Evolutionary conservation across 2,797 vertebrate genomes (phyloP).

Genomic region (Hipposideros larvatus): DNA sequence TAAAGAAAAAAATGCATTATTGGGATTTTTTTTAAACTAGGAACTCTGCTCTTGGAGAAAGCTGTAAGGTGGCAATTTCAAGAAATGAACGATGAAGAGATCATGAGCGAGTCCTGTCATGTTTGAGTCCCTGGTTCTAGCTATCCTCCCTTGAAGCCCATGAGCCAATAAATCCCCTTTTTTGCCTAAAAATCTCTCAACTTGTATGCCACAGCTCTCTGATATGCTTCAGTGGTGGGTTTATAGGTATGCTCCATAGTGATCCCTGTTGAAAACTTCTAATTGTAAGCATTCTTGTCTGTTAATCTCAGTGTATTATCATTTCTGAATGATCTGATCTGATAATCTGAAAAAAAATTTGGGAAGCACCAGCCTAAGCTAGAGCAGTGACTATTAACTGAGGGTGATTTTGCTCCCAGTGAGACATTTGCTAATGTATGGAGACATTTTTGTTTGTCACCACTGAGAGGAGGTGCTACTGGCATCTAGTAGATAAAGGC

Average conservation of each 20-base stretch:
- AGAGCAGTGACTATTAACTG: not conserved
- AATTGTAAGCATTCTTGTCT: not conserved
- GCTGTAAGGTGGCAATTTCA: not conserved
- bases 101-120: not conserved
- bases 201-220: not conserved
- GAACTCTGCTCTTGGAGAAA: conserved; percentile 27
- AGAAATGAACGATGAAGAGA: not conserved
- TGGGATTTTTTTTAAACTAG: not conserved
- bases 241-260: not conserved
- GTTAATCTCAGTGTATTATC: not conserved
- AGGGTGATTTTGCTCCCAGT: not conserved
- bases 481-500: not conserved
- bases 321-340: not conserved
- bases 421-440: not conserved
- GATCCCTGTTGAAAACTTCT: not conserved
- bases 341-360: not conserved
- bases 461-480: not conserved
- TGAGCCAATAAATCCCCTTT: not conserved
- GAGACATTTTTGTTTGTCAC: not conserved
- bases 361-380: not conserved
- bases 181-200: not conserved
- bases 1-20: not conserved
- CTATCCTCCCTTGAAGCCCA: not conserved
- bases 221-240: not conserved
- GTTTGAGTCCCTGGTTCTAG: not conserved